Percentiles rank a stretch among this genome's conserved stretches.
Evolutionary conservation across 2,888 invertebrate genomes (phyloP).

Genomic region (Lasioglossum leucozonium): DNA sequence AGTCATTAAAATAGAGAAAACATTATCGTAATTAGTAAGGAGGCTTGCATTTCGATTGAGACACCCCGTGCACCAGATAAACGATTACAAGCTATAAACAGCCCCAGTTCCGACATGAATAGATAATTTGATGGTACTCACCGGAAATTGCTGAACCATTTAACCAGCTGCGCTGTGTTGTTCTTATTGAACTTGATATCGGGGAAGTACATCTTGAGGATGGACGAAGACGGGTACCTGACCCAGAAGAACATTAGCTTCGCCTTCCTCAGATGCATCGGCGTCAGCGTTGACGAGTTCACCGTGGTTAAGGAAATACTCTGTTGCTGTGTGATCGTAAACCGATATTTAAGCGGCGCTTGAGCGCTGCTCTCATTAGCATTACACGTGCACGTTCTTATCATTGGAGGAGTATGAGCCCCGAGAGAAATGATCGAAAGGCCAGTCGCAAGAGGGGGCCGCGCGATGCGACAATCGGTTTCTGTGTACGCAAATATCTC

Average conservation of each 20-base stretch:
- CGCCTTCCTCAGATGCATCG: constrained; percentile 99
- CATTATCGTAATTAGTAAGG: not conserved
- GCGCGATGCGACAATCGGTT: constrained; percentile 30
- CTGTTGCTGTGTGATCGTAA: constrained; percentile 38
- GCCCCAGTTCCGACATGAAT: constrained; percentile 43
- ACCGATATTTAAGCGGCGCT: not conserved
- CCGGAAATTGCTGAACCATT: constrained; percentile 99
- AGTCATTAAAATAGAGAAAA: not conserved
- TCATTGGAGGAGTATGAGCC: not conserved
- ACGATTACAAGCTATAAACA: constrained; percentile 30
- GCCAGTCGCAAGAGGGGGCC: constrained; percentile 12
- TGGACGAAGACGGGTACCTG: constrained; percentile 99
- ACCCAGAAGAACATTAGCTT: constrained; percentile 99
- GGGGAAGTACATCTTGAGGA: constrained; percentile 99
- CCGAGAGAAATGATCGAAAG: not conserved
- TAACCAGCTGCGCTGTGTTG: constrained; percentile 99
- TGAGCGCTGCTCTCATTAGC: not conserved
- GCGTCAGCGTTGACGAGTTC: constrained; percentile 98
- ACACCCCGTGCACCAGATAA: not conserved
- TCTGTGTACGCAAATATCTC: constrained; percentile 75
- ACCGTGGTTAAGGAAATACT: constrained; percentile 92
- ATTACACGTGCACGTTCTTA: not conserved
- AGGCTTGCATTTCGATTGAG: not conserved
- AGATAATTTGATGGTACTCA: constrained; percentile 83
- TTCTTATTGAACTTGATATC: constrained; percentile 99